Percentiles rank a stretch among this genome's conserved stretches.
Evolutionary conservation across 2,113 vertebrate genomes (phyloP).

Genomic region (Plecturocebus donacophilus): DNA sequence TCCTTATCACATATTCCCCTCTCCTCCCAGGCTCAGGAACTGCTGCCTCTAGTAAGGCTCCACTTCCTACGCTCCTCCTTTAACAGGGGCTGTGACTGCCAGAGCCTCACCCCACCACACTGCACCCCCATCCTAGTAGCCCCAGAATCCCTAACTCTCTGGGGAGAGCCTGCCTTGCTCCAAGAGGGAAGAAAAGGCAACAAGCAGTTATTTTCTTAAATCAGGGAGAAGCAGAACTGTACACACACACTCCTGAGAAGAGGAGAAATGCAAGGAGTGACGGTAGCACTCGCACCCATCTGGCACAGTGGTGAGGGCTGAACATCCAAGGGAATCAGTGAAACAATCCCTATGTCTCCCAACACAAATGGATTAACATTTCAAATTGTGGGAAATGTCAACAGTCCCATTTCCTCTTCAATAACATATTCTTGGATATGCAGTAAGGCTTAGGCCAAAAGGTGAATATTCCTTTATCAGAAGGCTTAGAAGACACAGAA

Average conservation of each 20-base stretch:
- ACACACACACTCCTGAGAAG: not conserved
- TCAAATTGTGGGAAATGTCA: conserved; percentile 57
- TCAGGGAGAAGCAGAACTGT: not conserved
- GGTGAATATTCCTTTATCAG: conserved; percentile 42
- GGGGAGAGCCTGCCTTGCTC: fast-evolving
- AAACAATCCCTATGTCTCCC: not conserved
- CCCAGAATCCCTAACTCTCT: too few species aligned
- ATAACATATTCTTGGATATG: conserved; percentile 11
- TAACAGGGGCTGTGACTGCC: not conserved
- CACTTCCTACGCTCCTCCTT: not conserved
- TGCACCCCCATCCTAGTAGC: not conserved
- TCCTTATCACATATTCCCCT: not conserved
- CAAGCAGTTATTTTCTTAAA: not conserved
- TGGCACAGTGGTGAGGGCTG: not conserved
- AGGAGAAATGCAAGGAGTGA: not conserved
- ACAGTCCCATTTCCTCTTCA: conserved; percentile 38
- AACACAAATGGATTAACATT: not conserved
- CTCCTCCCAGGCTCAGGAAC: not conserved
- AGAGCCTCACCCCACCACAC: not conserved
- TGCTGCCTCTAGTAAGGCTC: not conserved
- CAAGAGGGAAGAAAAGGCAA: not conserved
- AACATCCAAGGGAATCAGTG: not conserved
- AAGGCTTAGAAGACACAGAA: not conserved
- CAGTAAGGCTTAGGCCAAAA: not conserved
- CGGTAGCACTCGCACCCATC: not conserved